Evolutionary conservation across 1,140 invertebrate species (phyloP).

Genomic region (Temnothorax curvispinosus): DNA sequence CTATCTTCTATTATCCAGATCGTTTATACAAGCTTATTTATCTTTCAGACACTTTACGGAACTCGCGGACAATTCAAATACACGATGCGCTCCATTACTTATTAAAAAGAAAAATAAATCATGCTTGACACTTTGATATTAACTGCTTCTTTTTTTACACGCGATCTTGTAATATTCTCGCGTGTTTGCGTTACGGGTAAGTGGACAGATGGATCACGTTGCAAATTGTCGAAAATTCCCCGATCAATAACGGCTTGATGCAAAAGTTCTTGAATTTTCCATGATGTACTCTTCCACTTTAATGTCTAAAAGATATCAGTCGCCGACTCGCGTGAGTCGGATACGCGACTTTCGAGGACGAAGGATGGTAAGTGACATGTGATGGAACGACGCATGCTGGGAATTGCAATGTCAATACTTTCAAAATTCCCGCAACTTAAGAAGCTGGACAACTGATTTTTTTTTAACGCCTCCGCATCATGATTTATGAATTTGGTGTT

Average conservation of each 20-base stretch:
- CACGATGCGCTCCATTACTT: not conserved
- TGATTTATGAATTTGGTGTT: slow-evolving; percentile 33
- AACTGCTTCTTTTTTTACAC: not conserved
- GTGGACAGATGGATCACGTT: not conserved
- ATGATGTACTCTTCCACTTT: slow-evolving; percentile 3
- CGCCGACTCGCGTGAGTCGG: not conserved
- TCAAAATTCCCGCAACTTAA: slow-evolving; percentile 29
- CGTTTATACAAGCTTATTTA: slow-evolving; percentile 28
- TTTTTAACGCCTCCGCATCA: slow-evolving; percentile 21
- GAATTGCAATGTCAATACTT: slow-evolving; percentile 42
- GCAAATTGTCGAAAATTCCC: not conserved
- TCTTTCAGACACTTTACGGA: not conserved
- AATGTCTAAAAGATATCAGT: not conserved
- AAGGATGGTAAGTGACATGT: slow-evolving; percentile 35
- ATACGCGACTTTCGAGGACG: not conserved
- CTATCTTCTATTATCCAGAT: not conserved
- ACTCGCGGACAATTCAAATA: not conserved
- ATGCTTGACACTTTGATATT: slow-evolving; percentile 7
- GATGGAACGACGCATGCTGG: slow-evolving; percentile 13
- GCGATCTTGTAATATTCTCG: not conserved
- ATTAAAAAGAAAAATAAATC: slow-evolving; percentile 11
- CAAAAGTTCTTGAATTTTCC: slow-evolving; percentile 18
- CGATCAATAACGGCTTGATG: not conserved
- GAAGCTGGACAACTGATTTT: slow-evolving; percentile 22
- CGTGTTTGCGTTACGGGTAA: not conserved